Conservation (phyloP, 1,140 invertebrate genomes). For the Drosophila chauvacae region DNA sequence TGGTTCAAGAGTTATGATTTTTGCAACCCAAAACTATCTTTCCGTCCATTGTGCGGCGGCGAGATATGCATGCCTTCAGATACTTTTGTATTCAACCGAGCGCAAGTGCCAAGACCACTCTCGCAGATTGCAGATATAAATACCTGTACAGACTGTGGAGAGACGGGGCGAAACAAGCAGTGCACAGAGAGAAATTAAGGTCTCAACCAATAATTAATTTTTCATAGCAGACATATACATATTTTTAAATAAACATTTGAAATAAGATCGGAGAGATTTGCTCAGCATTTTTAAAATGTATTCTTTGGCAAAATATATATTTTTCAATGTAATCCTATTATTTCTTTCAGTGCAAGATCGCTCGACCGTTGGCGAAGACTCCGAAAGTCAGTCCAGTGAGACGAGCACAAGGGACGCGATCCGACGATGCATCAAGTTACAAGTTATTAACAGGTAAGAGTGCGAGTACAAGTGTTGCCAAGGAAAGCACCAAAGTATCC, state of each 20-base stretch:
- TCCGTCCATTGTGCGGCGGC: too few species aligned
- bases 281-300: too few species aligned
- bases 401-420: constrained; percentile 40
- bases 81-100: constrained; percentile 28
- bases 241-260: neutral
- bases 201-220: neutral
- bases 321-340: too few species aligned
- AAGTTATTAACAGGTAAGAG: constrained; percentile 63
- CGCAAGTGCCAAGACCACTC: constrained; percentile 20
- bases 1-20: too few species aligned
- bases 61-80: constrained; percentile 38
- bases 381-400: constrained; percentile 48
- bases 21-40: too few species aligned
- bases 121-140: constrained; percentile 10
- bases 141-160: constrained; percentile 11
- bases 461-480: constrained; percentile 40
- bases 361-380: constrained; percentile 62
- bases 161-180: constrained; percentile 45
- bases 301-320: neutral
- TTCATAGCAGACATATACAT: neutral
- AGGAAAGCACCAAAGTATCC: constrained; percentile 43
- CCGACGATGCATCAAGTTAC: constrained; percentile 57
- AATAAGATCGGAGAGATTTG: neutral
- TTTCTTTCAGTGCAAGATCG: constrained; percentile 28
- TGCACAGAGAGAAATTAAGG: neutral